Evolutionary conservation across 2,113 vertebrate genomes (phyloP), one percentile per base, ranked within the genome.

Genomic region (Sorex araneus): DNA sequence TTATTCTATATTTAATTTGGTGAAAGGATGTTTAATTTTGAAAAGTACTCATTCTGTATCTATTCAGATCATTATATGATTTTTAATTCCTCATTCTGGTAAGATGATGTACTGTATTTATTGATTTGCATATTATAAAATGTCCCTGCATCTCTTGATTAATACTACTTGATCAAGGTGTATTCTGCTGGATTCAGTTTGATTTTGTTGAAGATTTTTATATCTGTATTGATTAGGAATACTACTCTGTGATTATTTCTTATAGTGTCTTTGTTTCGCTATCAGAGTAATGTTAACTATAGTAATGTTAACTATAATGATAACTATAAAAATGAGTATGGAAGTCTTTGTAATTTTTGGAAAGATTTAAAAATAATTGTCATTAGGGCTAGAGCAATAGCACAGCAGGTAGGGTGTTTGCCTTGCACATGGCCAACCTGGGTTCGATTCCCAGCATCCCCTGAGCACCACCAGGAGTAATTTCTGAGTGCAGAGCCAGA

Each of bases 61-160:
- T 50, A 50, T 7, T 50, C 47, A 50, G 7, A 50, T 50, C 47
- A 50, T 80, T 28, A 70, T 40, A 40, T 21, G 21, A 12, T 89
- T 81, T 80, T 89, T 63, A 40, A 73, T 47, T 23, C 34, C 80
- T 73, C 36, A 81, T 73, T 81, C 15, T 73, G 36, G 73, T 64
- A 64, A 82, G 32, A 15, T 2, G 1, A 18, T 30, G 15, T 81
- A 73, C 63, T 23, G 47, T 3, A 64, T 73, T 63, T 73, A 47
- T 23, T 74, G 47, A 50, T 50, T 50, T 50, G 47, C 47, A 50
- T 50, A 50, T 50, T 50, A 50, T 81, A 23, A 64, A 23, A 15
- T n/a, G 63, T 81, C 54, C 7, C 47, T 73, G 16, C 30, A 63
- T 90, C 67, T 10, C 69, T 64, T 25, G 54, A 90, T 47, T 81